Evolutionary conservation across 2,797 vertebrate genomes (phyloP).

Genomic region (Sebastes matsubarae): DNA sequence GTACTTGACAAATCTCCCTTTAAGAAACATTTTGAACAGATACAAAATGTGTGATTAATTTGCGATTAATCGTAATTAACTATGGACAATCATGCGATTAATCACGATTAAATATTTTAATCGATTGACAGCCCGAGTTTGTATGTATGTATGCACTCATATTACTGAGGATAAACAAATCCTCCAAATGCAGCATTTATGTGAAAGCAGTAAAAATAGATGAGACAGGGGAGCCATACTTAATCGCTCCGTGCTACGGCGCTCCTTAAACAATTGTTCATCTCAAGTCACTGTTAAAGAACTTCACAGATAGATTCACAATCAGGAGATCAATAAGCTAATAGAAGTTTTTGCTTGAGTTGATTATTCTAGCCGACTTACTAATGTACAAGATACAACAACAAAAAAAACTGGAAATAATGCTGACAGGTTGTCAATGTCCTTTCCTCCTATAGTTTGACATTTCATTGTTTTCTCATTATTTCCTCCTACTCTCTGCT

Average conservation of each 20-base stretch:
- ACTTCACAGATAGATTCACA: neutral
- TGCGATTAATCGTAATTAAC: too few species aligned
- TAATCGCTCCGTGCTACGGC: neutral
- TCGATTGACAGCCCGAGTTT: neutral
- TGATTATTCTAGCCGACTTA: neutral
- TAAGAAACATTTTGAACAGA: too few species aligned
- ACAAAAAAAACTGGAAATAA: neutral
- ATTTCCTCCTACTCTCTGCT: neutral
- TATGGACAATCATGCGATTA: too few species aligned
- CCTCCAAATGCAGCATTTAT: neutral
- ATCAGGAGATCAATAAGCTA: neutral
- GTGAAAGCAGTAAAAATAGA: neutral
- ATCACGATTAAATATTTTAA: too few species aligned
- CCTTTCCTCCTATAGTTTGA: constrained; percentile 9
- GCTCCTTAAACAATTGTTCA: neutral
- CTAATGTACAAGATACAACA: constrained; percentile 2
- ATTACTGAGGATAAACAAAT: neutral
- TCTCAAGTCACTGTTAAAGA: neutral
- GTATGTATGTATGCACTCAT: neutral
- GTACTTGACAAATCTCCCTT: too few species aligned
- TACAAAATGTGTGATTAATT: too few species aligned
- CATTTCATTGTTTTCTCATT: constrained; percentile 17
- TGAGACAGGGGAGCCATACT: neutral
- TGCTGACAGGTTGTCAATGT: constrained; percentile 7
- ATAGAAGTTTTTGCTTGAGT: neutral